Conservation (phyloP, 2,888 invertebrate species). For the Neria commutata region DNA sequence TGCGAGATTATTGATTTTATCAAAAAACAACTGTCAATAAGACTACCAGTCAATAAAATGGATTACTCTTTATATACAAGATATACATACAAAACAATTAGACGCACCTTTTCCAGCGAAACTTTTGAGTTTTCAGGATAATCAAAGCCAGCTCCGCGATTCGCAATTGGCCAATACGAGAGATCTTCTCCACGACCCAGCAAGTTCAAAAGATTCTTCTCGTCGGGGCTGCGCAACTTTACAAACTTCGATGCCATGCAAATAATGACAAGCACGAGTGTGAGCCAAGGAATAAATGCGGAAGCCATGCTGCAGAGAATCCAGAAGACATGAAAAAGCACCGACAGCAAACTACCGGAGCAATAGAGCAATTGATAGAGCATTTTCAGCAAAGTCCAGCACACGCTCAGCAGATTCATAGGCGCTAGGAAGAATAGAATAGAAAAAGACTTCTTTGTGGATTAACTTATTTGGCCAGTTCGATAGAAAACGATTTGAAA, state of each 20-base stretch:
- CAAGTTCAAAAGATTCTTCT: conserved; percentile 52
- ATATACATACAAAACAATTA: background rate
- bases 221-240: conserved; percentile 57
- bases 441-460: too few species aligned
- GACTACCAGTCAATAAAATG: background rate
- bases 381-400: conserved; percentile 57
- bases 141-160: conserved; percentile 60
- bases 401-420: conserved; percentile 53
- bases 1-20: too few species aligned
- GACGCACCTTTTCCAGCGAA: conserved; percentile 57
- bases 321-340: conserved; percentile 60
- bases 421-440: too few species aligned
- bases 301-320: conserved; percentile 58
- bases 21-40: background rate
- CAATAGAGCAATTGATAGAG: conserved; percentile 58
- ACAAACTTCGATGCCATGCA: conserved; percentile 61
- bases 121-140: conserved; percentile 61
- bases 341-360: conserved; percentile 52
- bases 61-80: too few species aligned
- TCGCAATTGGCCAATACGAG: conserved; percentile 60
- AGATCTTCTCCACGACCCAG: conserved; percentile 54
- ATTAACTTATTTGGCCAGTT: too few species aligned
- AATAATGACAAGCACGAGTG: conserved; percentile 51
- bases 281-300: conserved; percentile 58
- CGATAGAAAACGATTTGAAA: too few species aligned